These are phyloP conservation scores for Rhinogobio ventralis DNA, from an alignment of 2,797 vertebrate genomes.

Conservation along the genomic window DNA sequence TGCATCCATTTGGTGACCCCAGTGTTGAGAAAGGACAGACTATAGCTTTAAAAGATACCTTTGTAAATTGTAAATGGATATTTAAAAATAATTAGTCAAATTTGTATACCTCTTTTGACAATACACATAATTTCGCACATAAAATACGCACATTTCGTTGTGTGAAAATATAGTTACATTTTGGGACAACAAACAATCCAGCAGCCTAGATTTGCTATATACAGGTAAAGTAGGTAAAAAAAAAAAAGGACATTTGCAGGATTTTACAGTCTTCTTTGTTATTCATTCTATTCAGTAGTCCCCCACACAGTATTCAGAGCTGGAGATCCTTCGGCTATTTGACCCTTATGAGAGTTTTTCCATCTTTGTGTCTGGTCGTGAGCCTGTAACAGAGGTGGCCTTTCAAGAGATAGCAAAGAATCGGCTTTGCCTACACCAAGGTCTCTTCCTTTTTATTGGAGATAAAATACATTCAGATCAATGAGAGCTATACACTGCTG, in stretches of 20 bases:
- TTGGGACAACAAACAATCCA: not conserved
- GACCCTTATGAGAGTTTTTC: slow-evolving; percentile 50
- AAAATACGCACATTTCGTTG: too few species aligned
- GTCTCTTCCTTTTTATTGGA: slow-evolving; percentile 60
- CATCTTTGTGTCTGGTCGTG: slow-evolving; percentile 46
- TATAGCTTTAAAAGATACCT: not conserved
- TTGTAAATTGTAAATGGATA: not conserved
- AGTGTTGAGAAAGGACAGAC: too few species aligned
- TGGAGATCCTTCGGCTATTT: slow-evolving; percentile 28
- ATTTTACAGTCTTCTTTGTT: slow-evolving; percentile 16
- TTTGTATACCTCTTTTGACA: not conserved
- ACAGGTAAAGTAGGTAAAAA: not conserved
- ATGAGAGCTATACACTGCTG: slow-evolving; percentile 53
- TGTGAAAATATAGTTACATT: not conserved
- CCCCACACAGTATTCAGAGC: slow-evolving; percentile 23
- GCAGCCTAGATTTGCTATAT: not conserved
- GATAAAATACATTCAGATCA: slow-evolving; percentile 63
- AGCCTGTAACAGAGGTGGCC: slow-evolving; percentile 47
- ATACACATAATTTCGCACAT: too few species aligned
- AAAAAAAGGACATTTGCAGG: not conserved
- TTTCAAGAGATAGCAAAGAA: slow-evolving; percentile 58
- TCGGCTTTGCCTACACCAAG: slow-evolving; percentile 58
- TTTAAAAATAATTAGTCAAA: not conserved
- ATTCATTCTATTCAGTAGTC: slow-evolving; percentile 32
- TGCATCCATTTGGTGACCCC: too few species aligned